Conservation (phyloP, 2,888 invertebrate species). For the Digitonthophagus gazella region DNA sequence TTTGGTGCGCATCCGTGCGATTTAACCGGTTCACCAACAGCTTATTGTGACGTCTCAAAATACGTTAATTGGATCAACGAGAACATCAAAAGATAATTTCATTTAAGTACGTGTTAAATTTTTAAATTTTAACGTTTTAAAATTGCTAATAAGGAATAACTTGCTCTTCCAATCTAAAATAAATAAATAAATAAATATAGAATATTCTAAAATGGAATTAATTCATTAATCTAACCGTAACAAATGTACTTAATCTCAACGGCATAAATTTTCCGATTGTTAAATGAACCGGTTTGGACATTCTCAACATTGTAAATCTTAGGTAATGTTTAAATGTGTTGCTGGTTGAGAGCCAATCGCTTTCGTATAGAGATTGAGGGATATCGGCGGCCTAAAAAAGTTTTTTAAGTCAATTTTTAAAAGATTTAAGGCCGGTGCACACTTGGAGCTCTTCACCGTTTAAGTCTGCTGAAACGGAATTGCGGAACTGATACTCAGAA, state of each 20-base stretch:
- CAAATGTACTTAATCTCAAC: neutral
- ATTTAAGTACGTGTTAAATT: too few relatives aligned
- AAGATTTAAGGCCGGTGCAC: too few relatives aligned
- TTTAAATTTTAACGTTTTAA: neutral
- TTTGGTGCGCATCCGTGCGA: neutral
- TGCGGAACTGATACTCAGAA: too few relatives aligned
- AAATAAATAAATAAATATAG: neutral
- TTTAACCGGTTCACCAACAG: neutral
- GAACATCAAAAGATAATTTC: neutral
- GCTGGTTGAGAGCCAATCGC: neutral
- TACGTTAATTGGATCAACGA: neutral
- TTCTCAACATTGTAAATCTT: neutral
- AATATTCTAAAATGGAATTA: neutral
- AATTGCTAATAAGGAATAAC: neutral
- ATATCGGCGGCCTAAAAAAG: neutral
- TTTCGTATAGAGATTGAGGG: neutral
- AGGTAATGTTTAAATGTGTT: neutral
- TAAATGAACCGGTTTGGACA: neutral
- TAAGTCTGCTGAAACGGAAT: too few relatives aligned
- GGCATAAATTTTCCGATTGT: conserved; percentile 6
- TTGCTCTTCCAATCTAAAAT: neutral
- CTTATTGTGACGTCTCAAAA: neutral
- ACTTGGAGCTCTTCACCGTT: too few relatives aligned
- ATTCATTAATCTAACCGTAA: neutral
- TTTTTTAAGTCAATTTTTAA: neutral